A percentile compares a stretch with the other conserved stretches of the same genome.
phyloP scores from a whole-genome alignment of 53 echinoderm and acorn worm genomes.

The Patiria pectinifera region DNA sequence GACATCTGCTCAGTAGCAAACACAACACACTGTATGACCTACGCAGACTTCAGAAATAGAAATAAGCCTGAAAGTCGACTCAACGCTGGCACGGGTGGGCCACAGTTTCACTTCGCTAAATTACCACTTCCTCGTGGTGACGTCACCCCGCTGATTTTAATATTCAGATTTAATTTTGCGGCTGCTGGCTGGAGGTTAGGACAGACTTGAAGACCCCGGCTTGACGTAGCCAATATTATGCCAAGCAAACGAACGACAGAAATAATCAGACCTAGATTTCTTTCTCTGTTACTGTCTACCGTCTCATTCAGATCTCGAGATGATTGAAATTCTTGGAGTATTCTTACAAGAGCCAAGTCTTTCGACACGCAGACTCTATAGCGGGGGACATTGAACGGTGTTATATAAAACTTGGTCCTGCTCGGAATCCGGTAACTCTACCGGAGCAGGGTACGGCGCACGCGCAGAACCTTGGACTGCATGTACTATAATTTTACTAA shows the following conservation, averaged over 20 bases:
- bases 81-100: constrained; percentile 19
- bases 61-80: constrained; percentile 1
- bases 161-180: constrained; percentile 50
- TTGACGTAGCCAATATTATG: not conserved
- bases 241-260: not conserved
- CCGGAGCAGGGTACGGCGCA: not conserved
- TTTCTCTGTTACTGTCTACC: not conserved
- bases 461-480: not conserved
- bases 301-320: not conserved
- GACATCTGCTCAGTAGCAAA: not conserved
- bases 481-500: too few species aligned
- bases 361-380: not conserved
- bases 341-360: not conserved
- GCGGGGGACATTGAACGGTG: not conserved
- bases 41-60: not conserved
- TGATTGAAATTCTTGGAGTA: not conserved
- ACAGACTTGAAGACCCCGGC: not conserved
- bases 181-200: not conserved
- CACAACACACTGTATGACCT: not conserved
- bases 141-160: constrained; percentile 51
- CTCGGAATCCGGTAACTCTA: not conserved
- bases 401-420: not conserved
- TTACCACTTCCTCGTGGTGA: constrained; percentile 62
- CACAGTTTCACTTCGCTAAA: constrained; percentile 49
- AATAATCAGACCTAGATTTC: too few species aligned